These are phyloP conservation scores for Melanostoma mellinum DNA, from an alignment of 2,888 invertebrate species.

Conservation along the genomic window DNA sequence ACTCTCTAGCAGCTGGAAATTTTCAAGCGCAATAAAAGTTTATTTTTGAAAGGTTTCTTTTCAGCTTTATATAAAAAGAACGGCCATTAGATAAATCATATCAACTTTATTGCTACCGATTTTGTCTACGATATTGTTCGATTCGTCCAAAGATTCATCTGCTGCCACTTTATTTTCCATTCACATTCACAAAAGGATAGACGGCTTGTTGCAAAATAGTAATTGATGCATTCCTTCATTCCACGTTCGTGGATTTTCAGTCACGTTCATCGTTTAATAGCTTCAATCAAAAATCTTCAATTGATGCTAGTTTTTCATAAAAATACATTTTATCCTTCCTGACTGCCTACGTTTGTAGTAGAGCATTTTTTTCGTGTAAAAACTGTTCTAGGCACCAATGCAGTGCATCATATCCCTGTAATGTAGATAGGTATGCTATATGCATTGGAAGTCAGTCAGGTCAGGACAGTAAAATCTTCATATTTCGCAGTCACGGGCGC, in stretches of 20 bases:
- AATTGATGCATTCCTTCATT: too few species aligned
- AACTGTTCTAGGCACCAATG: constrained; percentile 10
- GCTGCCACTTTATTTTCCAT: too few species aligned
- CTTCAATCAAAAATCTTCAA: constrained; percentile 62
- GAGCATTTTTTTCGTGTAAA: constrained; percentile 38
- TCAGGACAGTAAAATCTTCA: constrained; percentile 38
- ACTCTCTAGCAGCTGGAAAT: too few species aligned
- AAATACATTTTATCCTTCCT: constrained; percentile 1
- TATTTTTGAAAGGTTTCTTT: too few species aligned
- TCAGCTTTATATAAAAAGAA: too few species aligned
- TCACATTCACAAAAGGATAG: too few species aligned
- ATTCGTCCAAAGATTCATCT: too few species aligned
- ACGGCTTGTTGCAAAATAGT: too few species aligned
- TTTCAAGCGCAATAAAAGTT: too few species aligned
- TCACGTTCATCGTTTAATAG: constrained; percentile 61
- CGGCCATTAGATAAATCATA: too few species aligned
- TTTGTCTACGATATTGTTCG: too few species aligned
- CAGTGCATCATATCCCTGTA: constrained; percentile 8
- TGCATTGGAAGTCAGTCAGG: constrained; percentile 18
- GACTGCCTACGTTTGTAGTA: constrained; percentile 1
- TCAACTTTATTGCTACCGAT: too few species aligned
- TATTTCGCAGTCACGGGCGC: constrained; percentile 21
- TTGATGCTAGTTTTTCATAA: constrained; percentile 57
- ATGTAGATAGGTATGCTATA: constrained; percentile 3
- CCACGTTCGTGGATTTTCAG: constrained; percentile 14